phyloP scores from a whole-genome alignment of 2,888 invertebrate species.

The Hemistola chrysoprasaria region DNA sequence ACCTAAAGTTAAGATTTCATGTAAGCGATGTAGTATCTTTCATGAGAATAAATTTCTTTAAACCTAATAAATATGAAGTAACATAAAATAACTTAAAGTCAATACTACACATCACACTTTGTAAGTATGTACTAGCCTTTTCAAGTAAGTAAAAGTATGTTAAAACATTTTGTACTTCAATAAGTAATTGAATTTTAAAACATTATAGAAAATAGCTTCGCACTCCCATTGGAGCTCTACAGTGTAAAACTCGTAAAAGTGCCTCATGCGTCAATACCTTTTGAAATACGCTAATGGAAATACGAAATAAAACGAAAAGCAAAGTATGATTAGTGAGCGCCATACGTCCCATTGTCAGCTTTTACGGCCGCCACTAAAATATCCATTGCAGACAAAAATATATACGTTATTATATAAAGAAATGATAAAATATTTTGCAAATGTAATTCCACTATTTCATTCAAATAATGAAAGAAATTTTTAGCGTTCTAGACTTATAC shows the following conservation, averaged over 20 bases:
- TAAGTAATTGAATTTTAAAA: constrained; percentile 26
- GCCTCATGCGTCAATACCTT: constrained; percentile 81
- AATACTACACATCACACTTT: too few relatives aligned
- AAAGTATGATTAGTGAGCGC: constrained; percentile 81
- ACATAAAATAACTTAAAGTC: too few relatives aligned
- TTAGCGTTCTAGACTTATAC: too few relatives aligned
- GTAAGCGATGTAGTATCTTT: too few relatives aligned
- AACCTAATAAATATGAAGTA: too few relatives aligned
- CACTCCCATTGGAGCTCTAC: constrained; percentile 61
- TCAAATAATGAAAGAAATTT: too few relatives aligned
- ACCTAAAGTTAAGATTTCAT: too few relatives aligned
- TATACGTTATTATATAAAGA: constrained; percentile 45
- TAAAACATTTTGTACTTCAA: too few relatives aligned
- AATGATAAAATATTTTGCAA: constrained; percentile 8
- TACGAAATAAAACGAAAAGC: constrained; percentile 82
- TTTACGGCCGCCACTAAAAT: constrained; percentile 66
- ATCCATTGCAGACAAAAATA: constrained; percentile 62
- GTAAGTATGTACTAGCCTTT: too few relatives aligned
- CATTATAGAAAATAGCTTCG: constrained; percentile 56
- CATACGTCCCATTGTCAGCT: constrained; percentile 72
- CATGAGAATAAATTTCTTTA: too few relatives aligned
- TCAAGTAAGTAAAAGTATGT: too few relatives aligned
- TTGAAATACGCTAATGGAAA: constrained; percentile 82
- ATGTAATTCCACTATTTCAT: constrained; percentile 4
- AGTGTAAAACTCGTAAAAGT: constrained; percentile 76